Base-by-base conservation (phyloP, 1,140 invertebrate genomes). In the Luehdorfia chinensis region DNA sequence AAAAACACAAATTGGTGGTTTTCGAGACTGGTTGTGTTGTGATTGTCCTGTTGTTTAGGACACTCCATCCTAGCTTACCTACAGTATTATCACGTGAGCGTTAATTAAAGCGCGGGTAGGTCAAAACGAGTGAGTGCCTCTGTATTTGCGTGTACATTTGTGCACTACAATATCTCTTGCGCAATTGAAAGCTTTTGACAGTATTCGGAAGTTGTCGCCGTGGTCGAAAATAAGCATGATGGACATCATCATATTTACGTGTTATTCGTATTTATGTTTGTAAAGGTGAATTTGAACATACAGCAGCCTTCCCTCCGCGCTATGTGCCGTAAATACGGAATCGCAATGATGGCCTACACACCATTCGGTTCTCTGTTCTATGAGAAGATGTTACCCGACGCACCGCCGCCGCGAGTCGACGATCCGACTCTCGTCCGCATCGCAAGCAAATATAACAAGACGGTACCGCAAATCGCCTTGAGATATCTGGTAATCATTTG, bases 281-380 rank as follows among this genome's bases (percentile, higher is more conserved):
- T 48, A 1, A 64, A 85, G 78, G 50, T 78, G 0, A 81, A 95
- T 77, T 89, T 91, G 0, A 94, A 94, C 73, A 80, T 95, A 4
- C 92, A 92, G 50, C 94, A 96, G 69, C 89, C 88, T 7, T 88
- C 91, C 44, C 78, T 97, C 11, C 86, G 91, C 16, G 81, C 90
- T 5, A 93, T 91, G 66, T 95, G 94, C 78, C 88, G 90, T 37
- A 55, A 87, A n/a, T 84, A 91, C 13, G 87, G 88, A 18, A 94
- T 97, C 41, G 64, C 79, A 2, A 77, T 97, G 1, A 93, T 91
- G 18, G 94, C 91, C 1, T 97, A 96, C 83, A 92, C 92, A 55
- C 94, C 95, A 0, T 88, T 97, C 31, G 95, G 94, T 0, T 71
- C 74, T 1, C 55, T 86, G 21, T 90, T 91, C 37, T 89, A 88